Evolutionary conservation across 2,113 vertebrate species (phyloP).

Genomic region (Trogon melanurus): DNA sequence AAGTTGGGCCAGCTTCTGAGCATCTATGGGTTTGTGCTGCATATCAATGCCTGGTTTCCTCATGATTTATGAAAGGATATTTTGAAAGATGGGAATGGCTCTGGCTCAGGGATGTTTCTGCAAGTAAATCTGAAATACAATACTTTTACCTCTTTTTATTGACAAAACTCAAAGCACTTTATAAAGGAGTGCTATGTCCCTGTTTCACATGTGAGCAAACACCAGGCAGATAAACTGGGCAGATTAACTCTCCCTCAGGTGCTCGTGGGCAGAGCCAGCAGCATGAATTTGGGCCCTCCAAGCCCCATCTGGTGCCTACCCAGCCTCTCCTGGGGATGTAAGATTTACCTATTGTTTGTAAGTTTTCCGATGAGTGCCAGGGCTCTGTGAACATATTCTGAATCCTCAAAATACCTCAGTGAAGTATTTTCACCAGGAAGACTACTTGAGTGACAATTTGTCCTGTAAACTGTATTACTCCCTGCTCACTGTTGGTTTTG

Average conservation of each 20-base stretch:
- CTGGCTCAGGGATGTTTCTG: background rate
- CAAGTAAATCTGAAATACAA: background rate
- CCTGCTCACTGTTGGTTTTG: background rate
- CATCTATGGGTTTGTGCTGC: background rate
- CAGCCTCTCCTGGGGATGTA: background rate
- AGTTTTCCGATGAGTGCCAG: background rate
- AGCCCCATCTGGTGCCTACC: background rate
- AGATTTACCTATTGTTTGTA: background rate
- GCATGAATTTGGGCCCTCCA: accelerated
- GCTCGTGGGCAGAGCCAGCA: background rate
- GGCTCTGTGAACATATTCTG: background rate
- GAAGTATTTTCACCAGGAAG: slow-evolving; percentile 15
- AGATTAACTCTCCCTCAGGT: background rate
- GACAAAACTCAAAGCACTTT: background rate
- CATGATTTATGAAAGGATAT: background rate
- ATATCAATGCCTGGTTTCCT: background rate
- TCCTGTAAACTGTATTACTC: background rate
- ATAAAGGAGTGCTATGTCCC: background rate
- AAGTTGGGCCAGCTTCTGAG: background rate
- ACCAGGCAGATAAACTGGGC: background rate
- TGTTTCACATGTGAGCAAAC: background rate
- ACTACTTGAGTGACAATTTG: background rate
- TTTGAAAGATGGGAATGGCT: background rate
- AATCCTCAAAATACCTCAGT: background rate
- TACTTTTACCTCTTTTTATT: background rate